Evolutionary conservation across 2,113 vertebrate genomes (phyloP).

Genomic region (Bathybates hornii): DNA sequence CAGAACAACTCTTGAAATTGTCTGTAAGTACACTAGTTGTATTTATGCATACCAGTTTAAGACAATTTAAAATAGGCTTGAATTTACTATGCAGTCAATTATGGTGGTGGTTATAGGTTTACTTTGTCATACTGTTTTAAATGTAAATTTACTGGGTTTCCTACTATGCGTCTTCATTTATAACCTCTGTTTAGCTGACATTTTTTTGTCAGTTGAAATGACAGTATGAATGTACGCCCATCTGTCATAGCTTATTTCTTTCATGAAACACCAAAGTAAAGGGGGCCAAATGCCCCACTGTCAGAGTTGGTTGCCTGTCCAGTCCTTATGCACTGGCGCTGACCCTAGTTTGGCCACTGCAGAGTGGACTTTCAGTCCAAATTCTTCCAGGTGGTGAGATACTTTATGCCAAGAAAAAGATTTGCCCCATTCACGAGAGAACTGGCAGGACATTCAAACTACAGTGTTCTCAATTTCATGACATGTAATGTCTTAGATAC

Average conservation of each 20-base stretch:
- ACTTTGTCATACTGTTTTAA: not conserved
- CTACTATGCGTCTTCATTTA: accelerated
- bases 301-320: not conserved
- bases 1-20: not conserved
- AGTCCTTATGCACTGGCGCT: not conserved
- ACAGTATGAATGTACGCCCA: not conserved
- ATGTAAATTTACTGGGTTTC: not conserved
- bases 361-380: not conserved
- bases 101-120: not conserved
- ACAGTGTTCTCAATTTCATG: not conserved
- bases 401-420: not conserved
- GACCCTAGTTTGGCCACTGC: not conserved
- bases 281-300: not conserved
- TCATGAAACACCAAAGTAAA: not conserved
- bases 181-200: not conserved
- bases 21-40: not conserved
- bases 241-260: not conserved
- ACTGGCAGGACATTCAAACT: not conserved
- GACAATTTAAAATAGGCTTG: not conserved
- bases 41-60: not conserved
- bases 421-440: not conserved
- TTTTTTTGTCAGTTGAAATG: not conserved
- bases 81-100: not conserved
- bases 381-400: not conserved
- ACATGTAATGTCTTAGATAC: not conserved